Percentiles rank a stretch among this genome's conserved stretches.
Conservation (phyloP, 2,113 vertebrate genomes). For the Rhinolophus sinicus region DNA sequence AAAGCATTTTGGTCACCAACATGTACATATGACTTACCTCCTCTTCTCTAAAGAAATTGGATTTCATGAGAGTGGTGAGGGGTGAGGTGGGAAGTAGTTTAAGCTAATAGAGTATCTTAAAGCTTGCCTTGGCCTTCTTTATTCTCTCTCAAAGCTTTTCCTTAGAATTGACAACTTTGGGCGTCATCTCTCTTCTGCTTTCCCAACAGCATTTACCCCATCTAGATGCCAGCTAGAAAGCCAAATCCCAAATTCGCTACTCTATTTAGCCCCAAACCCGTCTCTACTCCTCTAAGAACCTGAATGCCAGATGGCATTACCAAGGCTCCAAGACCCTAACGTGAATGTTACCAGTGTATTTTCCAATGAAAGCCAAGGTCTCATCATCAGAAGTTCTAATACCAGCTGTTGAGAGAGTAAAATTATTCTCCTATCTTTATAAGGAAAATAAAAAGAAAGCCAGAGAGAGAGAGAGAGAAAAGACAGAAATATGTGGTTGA, state of each 20-base stretch:
- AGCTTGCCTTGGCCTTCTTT: background rate
- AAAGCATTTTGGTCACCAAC: background rate
- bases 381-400: background rate
- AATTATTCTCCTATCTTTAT: conserved; percentile 6
- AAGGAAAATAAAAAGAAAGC: background rate
- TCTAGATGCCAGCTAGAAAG: background rate
- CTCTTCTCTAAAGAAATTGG: background rate
- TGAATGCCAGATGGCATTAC: background rate
- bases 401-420: background rate
- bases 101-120: background rate
- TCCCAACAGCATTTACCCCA: background rate
- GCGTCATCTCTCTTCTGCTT: background rate
- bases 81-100: background rate
- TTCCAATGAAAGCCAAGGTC: conserved; percentile 8
- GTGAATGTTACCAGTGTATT: conserved; percentile 20
- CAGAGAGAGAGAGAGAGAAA: background rate
- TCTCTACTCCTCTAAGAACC: background rate
- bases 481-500: background rate
- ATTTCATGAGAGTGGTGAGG: background rate
- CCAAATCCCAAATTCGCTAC: background rate
- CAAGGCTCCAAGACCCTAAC: background rate
- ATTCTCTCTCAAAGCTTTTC: background rate
- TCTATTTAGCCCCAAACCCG: background rate
- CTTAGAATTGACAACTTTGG: background rate
- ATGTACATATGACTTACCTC: background rate